Conservation (phyloP, 2,113 vertebrate species). For the Syngnathus scovelli region DNA sequence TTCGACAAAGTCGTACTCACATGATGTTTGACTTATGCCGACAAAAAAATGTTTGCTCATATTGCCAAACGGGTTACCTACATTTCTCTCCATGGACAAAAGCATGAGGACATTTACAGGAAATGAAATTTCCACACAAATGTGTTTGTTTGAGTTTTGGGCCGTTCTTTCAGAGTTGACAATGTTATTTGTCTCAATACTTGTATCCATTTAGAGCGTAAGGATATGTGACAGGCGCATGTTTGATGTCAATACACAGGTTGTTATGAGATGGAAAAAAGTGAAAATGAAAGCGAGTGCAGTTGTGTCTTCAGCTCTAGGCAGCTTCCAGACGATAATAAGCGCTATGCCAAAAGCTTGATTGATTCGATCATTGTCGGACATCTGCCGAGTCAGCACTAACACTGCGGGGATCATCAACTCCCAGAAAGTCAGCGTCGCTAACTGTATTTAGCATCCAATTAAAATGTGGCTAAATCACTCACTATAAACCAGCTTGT, state of each 20-base stretch:
- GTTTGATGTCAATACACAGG: conserved; percentile 24
- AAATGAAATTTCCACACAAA: not conserved
- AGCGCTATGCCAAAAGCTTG: conserved; percentile 36
- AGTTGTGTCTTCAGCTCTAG: conserved; percentile 24
- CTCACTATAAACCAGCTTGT: conserved; percentile 27
- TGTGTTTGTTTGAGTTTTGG: not conserved
- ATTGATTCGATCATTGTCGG: conserved; percentile 55
- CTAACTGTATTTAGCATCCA: conserved; percentile 52
- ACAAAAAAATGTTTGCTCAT: too few relatives aligned
- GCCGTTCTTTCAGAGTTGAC: not conserved
- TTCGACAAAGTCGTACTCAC: too few relatives aligned
- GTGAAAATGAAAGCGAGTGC: conserved; percentile 7
- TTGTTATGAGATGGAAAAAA: conserved; percentile 4
- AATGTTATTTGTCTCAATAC: not conserved
- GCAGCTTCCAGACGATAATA: conserved; percentile 27
- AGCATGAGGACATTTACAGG: not conserved
- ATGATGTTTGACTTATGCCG: too few relatives aligned
- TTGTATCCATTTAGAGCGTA: not conserved
- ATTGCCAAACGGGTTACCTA: not conserved
- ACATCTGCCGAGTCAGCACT: conserved; percentile 61
- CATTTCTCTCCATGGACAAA: not conserved
- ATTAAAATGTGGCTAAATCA: conserved; percentile 41
- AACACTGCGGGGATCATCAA: conserved; percentile 38
- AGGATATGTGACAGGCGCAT: conserved; percentile 32
- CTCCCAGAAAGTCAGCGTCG: conserved; percentile 35